These are phyloP conservation scores for Sialis lutaria DNA, from an alignment of 2,888 invertebrate genomes.

Conservation along the genomic window DNA sequence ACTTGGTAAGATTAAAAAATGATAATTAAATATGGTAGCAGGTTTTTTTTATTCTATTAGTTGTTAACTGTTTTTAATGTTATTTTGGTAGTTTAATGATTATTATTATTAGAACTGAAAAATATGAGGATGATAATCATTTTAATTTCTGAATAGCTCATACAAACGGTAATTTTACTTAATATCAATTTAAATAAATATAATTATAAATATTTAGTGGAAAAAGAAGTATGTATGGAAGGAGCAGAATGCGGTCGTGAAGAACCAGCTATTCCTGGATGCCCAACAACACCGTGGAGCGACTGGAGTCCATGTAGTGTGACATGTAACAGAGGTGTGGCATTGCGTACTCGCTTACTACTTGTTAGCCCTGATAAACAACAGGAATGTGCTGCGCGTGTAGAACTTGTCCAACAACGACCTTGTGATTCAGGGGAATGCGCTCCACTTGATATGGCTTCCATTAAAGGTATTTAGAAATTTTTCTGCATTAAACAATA, in stretches of 20 bases:
- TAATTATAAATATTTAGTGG: conserved; percentile 29
- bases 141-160: too few species aligned
- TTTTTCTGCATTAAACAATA: too few species aligned
- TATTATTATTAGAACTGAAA: too few species aligned
- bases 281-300: conserved; percentile 76
- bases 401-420: conserved; percentile 59
- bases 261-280: conserved; percentile 38
- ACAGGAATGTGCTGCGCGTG: conserved; percentile 43
- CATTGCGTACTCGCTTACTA: conserved; percentile 51
- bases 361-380: conserved; percentile 46
- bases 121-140: too few species aligned
- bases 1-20: conserved; percentile 25
- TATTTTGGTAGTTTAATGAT: too few species aligned
- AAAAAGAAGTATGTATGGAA: conserved; percentile 66
- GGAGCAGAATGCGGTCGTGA: conserved; percentile 42
- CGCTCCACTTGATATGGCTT: conserved; percentile 53
- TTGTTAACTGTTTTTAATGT: too few species aligned
- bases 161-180: too few species aligned
- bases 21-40: too few species aligned
- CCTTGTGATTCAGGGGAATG: conserved; percentile 47
- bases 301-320: conserved; percentile 87
- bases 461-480: conserved; percentile 51
- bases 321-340: conserved; percentile 69
- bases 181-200: background rate
- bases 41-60: background rate